Evolutionary conservation across 2,888 invertebrate species (phyloP).

Genomic region (Cataglyphis livida): DNA sequence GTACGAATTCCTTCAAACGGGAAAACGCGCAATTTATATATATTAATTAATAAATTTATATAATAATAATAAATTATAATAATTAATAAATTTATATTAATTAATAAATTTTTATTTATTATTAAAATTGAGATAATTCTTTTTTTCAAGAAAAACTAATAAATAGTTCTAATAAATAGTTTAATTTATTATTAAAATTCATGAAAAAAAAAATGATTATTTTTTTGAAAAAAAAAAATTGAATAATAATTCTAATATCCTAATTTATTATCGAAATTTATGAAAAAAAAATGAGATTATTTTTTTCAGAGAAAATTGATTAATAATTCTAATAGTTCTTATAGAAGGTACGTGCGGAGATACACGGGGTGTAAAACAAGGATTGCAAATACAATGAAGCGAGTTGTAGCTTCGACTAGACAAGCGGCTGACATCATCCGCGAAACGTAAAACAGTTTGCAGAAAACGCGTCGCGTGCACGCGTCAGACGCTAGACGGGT

Average conservation of each 20-base stretch:
- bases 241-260: no score
- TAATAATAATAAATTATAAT: no score
- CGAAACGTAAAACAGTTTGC: constrained; percentile 58
- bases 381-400: constrained; percentile 38
- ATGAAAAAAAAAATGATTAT: no score
- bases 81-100: no score
- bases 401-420: constrained; percentile 47
- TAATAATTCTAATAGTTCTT: background rate
- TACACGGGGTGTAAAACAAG: constrained; percentile 21
- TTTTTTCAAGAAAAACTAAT: background rate
- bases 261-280: no score
- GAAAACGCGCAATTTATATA: background rate
- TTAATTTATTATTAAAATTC: no score
- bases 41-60: no score
- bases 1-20: background rate
- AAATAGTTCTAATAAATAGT: no score
- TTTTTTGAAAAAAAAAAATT: no score
- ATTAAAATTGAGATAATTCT: background rate
- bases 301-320: no score
- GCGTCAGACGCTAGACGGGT: constrained; percentile 62
- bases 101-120: background rate
- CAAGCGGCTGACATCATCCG: constrained; percentile 53
- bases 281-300: no score
- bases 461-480: constrained; percentile 70
- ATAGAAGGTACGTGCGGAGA: background rate